Conservation (phyloP, 2,888 invertebrate species). For the Eilema sororculum region DNA sequence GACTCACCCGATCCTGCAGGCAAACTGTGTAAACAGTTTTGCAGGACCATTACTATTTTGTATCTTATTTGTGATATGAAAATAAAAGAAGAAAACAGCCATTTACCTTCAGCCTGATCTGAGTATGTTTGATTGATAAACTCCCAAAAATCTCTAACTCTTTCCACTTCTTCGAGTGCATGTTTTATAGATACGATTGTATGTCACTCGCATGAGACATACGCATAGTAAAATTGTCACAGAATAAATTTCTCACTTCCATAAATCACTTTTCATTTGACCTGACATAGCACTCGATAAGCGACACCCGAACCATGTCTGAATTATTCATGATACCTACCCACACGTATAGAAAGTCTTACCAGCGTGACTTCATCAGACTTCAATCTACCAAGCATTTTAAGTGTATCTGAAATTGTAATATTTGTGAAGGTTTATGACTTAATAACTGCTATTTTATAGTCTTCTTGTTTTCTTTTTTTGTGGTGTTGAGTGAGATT, state of each 20-base stretch:
- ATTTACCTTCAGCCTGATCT: no score
- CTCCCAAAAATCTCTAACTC: neutral
- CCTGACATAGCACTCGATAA: conserved; percentile 58
- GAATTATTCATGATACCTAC: conserved; percentile 64
- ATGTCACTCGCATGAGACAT: no score
- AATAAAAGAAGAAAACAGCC: no score
- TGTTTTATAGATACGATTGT: neutral
- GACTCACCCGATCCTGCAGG: no score
- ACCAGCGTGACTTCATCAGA: conserved; percentile 21
- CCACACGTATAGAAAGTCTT: conserved; percentile 47
- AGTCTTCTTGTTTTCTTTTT: neutral
- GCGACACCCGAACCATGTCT: conserved; percentile 57
- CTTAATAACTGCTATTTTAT: neutral
- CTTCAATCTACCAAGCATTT: conserved; percentile 13
- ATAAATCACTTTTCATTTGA: conserved; percentile 60
- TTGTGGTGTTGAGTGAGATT: neutral
- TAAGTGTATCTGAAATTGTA: neutral
- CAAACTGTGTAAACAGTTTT: no score
- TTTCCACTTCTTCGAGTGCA: neutral
- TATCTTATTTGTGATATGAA: no score
- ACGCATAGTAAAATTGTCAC: conserved; percentile 1
- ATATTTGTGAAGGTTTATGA: neutral
- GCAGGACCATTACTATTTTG: no score
- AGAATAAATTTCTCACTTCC: conserved; percentile 30
- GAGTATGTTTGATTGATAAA: neutral